Base-by-base conservation (phyloP, 2,797 vertebrate species). In the Siniperca obscura region DNA sequence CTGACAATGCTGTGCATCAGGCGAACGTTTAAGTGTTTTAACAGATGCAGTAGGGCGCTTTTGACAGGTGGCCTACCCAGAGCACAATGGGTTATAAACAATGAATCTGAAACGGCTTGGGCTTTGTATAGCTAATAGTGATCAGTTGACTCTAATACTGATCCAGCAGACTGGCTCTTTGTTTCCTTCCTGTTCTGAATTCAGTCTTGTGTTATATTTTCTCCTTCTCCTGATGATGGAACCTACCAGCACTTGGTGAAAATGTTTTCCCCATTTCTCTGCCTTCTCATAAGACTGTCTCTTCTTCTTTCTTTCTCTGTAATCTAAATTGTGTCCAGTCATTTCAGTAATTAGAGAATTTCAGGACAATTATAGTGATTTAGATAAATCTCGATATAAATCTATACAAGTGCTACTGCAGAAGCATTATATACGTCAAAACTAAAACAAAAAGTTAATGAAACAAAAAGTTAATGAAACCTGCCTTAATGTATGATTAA, bases 61-160 rank as follows among this genome's bases (percentile, higher is more conserved):
- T 59, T 70, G 74, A 82, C 56, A 77, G 40, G 25, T 61, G 59
- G 40, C n/a, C 1, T 19, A 69, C 60, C 78, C 67, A 64, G 30
- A 52, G 61, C 42, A 40, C 75, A 55, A 60, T 52, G 38, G 30
- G 46, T 70, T 74, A 52, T 56, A 55, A 76, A 66, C 81, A 74
- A n/a, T 55, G 7, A 27, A 57, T 69, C 40, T 74, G 60, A 81
- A 70, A 61, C 38, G 46, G 40, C 68, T 34, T 7, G 1, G 42
- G 70, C 40, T 82, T 86, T 70, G 27, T 81, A 13, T 59, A 70
- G 57, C 64, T 46, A 64, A 62, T 68, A 38, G 21, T 36, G n/a
- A 75, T 76, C 52, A 57, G 22, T 6, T 72, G 72, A 74, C 52
- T 77, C 53, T 0, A 40, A 19, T 30, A 48, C 46, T 44, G 60